Evolutionary conservation across 2,797 vertebrate genomes (phyloP), one percentile per base, ranked within the genome.

Genomic region (Anguilla megastoma): DNA sequence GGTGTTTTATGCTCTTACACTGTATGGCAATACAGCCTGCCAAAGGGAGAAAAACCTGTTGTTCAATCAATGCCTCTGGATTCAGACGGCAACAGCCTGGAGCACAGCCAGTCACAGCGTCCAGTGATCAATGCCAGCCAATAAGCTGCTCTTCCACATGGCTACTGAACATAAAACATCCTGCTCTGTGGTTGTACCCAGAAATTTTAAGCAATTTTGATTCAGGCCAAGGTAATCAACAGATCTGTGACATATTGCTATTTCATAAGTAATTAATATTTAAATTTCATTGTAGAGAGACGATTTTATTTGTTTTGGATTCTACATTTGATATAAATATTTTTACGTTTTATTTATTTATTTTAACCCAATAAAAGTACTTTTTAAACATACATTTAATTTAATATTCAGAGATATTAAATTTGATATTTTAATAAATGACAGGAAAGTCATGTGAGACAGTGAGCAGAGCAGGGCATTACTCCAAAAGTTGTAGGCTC

Each of bases 1-100:
- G 79, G 21, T 82, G 41, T n/a, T 82, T 50, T 82, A 82, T 48
- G 79, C 79, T n/a, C 45, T 48, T 82, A 10, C 79, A 18, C 79
- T 82, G 76, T 82, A 18, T 82, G 79, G 79, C 79, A 50, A 7
- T 21, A 50, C 3, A 82, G 45, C 18, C 8, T 50, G 45, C 79
- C 36, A 50, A 82, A 82, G 18, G 45, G 74, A 45, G 36, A 33
- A 76, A 16, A 76, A 33, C 33, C 41, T 10, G 41, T 50, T 50
- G 79, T 50, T 82, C 79, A 24, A 48, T 82, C 79, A 12, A 45
- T 82, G 79, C 79, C 79, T 45, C 12, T 82, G 41, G 79, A 18
- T 82, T 41, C 45, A 36, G 36, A 33, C 18, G 45, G 30, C 5
- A 48, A 41, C 79, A 24, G 79, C 45, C 41, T 82, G 79, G 79